phyloP scores from a whole-genome alignment of 2,797 vertebrate genomes.

The Schizothorax lantsangensis region DNA sequence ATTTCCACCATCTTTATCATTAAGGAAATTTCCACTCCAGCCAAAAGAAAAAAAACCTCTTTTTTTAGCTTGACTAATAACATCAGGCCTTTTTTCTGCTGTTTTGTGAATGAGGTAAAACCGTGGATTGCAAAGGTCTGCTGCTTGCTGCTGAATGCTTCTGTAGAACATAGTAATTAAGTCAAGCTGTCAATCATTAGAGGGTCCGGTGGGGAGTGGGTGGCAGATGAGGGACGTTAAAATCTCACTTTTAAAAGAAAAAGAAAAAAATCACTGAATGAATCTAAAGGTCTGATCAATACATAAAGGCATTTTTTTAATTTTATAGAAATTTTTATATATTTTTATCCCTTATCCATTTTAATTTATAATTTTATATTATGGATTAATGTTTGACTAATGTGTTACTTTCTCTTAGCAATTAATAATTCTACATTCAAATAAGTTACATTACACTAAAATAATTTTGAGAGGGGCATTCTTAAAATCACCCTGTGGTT shows the following conservation, averaged over 20 bases:
- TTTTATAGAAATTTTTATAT: not conserved
- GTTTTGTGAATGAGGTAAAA: slow-evolving; percentile 64
- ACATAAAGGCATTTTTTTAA: not conserved
- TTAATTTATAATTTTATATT: not conserved
- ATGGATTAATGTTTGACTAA: not conserved
- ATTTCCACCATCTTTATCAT: slow-evolving; percentile 66
- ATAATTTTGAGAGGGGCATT: not conserved
- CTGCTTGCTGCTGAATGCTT: slow-evolving; percentile 59
- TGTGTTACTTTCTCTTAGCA: not conserved
- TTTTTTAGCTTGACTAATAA: slow-evolving; percentile 64
- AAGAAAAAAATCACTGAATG: not conserved
- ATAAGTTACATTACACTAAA: not conserved
- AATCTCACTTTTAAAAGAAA: slow-evolving; percentile 9
- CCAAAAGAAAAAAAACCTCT: slow-evolving; percentile 63
- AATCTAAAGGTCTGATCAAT: not conserved
- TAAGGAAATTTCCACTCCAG: slow-evolving; percentile 69
- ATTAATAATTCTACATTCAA: not conserved
- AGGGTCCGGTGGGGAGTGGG: slow-evolving; percentile 31
- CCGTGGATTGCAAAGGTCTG: slow-evolving; percentile 69
- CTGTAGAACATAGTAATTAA: slow-evolving; percentile 67
- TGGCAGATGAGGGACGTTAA: slow-evolving; percentile 63
- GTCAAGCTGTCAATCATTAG: slow-evolving; percentile 58
- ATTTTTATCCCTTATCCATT: not conserved
- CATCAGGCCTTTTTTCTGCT: slow-evolving; percentile 59
- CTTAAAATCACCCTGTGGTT: not conserved